A percentile compares a stretch with the other conserved stretches of the same genome.
Evolutionary conservation across 2,797 vertebrate genomes (phyloP).

Genomic region (Scyliorhinus canicula): DNA sequence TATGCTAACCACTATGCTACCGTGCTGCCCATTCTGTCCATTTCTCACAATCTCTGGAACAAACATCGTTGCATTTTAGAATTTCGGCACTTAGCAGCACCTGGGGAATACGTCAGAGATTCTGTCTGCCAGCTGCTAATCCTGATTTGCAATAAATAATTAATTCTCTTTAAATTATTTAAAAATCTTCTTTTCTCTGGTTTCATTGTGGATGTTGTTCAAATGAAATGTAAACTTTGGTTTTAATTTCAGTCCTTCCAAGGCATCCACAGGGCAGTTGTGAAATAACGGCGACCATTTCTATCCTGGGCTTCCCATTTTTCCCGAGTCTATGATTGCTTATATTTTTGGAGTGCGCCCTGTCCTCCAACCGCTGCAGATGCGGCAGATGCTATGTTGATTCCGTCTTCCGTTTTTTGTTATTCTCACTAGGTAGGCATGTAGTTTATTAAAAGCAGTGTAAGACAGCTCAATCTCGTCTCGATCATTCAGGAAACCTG

Average conservation of each 20-base stretch:
- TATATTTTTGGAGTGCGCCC: background rate
- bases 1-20: no score
- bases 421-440: background rate
- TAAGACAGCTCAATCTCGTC: background rate
- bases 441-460: background rate
- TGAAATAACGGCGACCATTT: background rate
- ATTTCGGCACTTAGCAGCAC: background rate
- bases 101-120: background rate
- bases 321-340: background rate
- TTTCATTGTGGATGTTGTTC: background rate
- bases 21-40: no score
- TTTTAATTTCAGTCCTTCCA: background rate
- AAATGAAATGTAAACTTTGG: background rate
- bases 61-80: background rate
- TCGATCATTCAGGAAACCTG: background rate
- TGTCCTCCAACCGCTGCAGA: no score
- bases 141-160: constrained; percentile 25
- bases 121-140: background rate
- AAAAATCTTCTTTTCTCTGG: constrained; percentile 6
- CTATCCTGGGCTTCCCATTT: background rate
- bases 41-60: constrained; percentile 10
- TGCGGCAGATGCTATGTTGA: no score
- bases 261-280: background rate
- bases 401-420: no score
- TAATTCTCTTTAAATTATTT: constrained; percentile 25